Evolutionary conservation across 2,888 invertebrate genomes (phyloP), one percentile per base, ranked within the genome.

Genomic region (Dynastes hyllus): DNA sequence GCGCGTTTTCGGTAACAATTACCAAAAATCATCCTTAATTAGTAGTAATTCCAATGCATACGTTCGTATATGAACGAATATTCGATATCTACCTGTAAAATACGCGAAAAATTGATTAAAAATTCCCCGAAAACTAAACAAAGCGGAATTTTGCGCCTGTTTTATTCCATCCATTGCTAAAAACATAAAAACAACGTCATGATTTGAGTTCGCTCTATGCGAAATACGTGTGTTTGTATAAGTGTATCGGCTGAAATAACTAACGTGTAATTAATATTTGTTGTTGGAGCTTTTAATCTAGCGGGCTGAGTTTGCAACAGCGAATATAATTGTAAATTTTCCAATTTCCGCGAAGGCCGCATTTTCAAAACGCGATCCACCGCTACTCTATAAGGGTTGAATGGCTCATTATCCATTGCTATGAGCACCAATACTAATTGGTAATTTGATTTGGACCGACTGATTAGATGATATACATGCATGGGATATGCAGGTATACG

Each of bases 371-470:
- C 79, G 67, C 63, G 77, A 77, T 77, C 55, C 58, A 32, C 66
- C 71, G 40, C 77, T 27, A 1, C 22, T 27, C 77, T 70, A 73
- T 80, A 77, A 77, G 76, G 71, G 87, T 87, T 88, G 88, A 87
- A 88, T 88, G 85, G 87, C 87, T 88, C 88, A 88, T 88, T 88
- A 87, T 83, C 83, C 83, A 84, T 84, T 85, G 86, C 86, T 85
- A 86, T 84, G 85, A 86, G 85, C 87, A 86, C 85, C 87, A 86
- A 86, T 87, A 86, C 87, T 88, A 88, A 88, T 88, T 88, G 88
- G 87, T 88, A 88, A 88, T 88, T 88, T 86, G 88, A 87, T 87
- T 87, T 88, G 85, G 85, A 83, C 84, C 84, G 83, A 86, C 86
- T 86, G 84, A 86, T 86, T 86, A 85, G 85, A 85, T 83, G 82